Evolutionary conservation across 2,888 invertebrate genomes (phyloP).

Genomic region (Patella depressa): DNA sequence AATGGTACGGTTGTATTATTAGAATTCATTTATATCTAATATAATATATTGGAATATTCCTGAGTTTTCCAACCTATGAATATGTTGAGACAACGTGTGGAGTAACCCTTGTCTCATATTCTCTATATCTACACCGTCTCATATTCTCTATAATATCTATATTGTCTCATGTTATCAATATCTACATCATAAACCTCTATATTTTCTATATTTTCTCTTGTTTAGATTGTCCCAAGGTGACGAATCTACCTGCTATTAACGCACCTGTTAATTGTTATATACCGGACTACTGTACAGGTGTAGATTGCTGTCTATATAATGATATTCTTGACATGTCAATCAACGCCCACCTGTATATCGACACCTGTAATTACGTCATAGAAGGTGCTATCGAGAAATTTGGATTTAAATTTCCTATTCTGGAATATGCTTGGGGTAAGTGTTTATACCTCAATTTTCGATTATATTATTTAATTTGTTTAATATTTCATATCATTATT

Average conservation of each 20-base stretch:
- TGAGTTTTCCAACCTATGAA: no score
- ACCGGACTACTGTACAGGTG: constrained; percentile 22
- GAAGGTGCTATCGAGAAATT: constrained; percentile 26
- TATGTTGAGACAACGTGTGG: no score
- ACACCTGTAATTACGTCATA: constrained; percentile 25
- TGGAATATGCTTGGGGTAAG: constrained; percentile 28
- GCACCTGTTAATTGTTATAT: constrained; percentile 26
- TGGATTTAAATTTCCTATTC: constrained; percentile 19
- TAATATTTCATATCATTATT: no score
- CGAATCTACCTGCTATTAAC: background rate
- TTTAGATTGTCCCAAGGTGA: constrained; percentile 6
- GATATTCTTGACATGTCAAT: constrained; percentile 17
- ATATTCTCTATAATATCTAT: no score
- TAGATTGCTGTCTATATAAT: constrained; percentile 27
- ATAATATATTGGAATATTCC: no score
- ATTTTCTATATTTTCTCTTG: no score
- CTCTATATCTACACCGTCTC: no score
- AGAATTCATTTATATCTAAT: background rate
- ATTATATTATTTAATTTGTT: background rate
- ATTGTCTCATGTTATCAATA: no score
- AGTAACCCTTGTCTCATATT: no score
- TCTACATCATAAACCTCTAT: no score
- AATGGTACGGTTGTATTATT: constrained; percentile 4
- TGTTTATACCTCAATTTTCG: background rate
- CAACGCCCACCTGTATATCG: constrained; percentile 22